Conservation (phyloP, 2,888 invertebrate genomes). For the Hydrotaea diabolus region DNA sequence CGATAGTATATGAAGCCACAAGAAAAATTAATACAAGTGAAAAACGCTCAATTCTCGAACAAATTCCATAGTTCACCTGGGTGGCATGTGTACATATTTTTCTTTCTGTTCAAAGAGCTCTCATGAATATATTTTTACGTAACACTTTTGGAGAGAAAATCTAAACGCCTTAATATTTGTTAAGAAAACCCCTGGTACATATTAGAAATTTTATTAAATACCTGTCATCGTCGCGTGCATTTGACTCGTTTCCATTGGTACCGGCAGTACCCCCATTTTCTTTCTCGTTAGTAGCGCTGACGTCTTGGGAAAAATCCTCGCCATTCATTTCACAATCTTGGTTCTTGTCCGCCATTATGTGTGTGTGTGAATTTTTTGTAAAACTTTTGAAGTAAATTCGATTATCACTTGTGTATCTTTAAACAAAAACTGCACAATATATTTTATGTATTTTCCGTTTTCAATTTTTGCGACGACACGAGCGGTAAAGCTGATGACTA, state of each 20-base stretch:
- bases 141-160: conserved; percentile 50
- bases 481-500: conserved; percentile 76
- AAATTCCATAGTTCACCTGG: conserved; percentile 48
- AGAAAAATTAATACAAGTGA: neutral
- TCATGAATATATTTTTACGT: conserved; percentile 46
- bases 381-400: conserved; percentile 19
- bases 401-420: conserved; percentile 66
- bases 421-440: conserved; percentile 63
- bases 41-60: conserved; percentile 38
- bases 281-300: conserved; percentile 81
- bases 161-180: conserved; percentile 17
- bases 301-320: conserved; percentile 90
- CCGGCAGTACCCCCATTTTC: conserved; percentile 85
- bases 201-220: conserved; percentile 79
- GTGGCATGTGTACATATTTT: conserved; percentile 54
- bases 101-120: conserved; percentile 38
- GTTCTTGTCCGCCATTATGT: conserved; percentile 83
- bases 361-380: conserved; percentile 48
- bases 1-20: conserved; percentile 36
- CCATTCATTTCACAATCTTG: conserved; percentile 87
- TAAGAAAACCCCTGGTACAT: neutral
- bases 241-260: conserved; percentile 74
- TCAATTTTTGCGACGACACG: conserved; percentile 55
- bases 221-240: conserved; percentile 89
- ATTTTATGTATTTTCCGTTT: conserved; percentile 41